phyloP scores from a whole-genome alignment of 2,113 vertebrate species.

The Nannospalax galili region DNA sequence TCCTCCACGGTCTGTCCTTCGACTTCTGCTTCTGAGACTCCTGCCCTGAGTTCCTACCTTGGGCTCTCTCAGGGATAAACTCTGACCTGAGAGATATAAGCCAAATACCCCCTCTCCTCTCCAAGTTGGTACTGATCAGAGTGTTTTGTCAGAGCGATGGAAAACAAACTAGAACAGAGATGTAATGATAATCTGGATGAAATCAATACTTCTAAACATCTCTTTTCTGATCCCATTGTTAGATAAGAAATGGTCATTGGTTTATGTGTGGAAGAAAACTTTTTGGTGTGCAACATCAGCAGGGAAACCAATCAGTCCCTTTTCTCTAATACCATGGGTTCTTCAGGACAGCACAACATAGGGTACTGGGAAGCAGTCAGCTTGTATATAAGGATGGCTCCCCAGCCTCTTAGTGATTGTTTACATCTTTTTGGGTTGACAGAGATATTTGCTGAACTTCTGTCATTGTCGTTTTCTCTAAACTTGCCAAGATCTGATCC shows the following conservation, averaged over 20 bases:
- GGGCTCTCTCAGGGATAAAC: too few relatives aligned
- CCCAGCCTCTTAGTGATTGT: neutral
- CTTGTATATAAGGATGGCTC: too few relatives aligned
- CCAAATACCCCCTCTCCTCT: too few relatives aligned
- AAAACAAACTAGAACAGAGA: too few relatives aligned
- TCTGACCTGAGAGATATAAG: too few relatives aligned
- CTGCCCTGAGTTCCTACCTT: too few relatives aligned
- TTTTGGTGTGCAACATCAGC: neutral
- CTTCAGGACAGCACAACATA: neutral
- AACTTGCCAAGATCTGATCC: conserved; percentile 1
- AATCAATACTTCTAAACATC: neutral
- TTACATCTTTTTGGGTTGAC: neutral
- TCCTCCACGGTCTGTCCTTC: too few relatives aligned
- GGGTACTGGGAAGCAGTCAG: neutral
- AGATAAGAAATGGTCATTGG: neutral
- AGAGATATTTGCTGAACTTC: conserved; percentile 55
- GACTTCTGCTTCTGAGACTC: too few relatives aligned
- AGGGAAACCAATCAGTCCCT: neutral
- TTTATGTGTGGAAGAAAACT: neutral
- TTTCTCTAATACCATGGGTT: neutral
- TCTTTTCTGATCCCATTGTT: neutral
- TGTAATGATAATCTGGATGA: neutral
- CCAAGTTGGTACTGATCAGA: too few relatives aligned
- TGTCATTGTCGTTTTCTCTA: conserved; percentile 34
- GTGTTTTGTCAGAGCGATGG: too few relatives aligned